Evolutionary conservation across 2,888 invertebrate genomes (phyloP), one percentile per base, ranked within the genome.

Genomic region (Cephus rjabovi): DNA sequence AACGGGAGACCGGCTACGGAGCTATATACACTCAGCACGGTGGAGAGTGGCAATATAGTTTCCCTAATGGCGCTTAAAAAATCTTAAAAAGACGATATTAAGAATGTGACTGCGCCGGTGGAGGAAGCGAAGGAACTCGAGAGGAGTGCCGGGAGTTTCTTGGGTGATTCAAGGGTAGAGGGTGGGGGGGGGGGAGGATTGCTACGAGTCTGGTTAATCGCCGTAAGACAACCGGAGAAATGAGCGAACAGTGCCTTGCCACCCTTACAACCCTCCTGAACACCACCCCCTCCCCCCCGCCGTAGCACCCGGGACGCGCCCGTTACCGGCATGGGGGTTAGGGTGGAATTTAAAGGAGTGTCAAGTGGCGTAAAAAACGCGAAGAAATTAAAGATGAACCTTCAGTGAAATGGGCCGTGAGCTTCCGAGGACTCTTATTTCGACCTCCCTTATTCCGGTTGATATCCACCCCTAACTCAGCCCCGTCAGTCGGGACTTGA

Each of bases 311-410:
- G 15, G 40, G 40, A 40, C 15, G 4, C 40, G 40, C 15, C 40
- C 68, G 78, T 73, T 73, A 75, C 76, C 75, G 34, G 35, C 56
- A 77, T 74, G 77, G 40, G 73, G 74, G 75, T 75, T 35, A 79
- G 81, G 87, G 86, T 83, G 89, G 89, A 89, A 89, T 90, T 90
- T 90, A 90, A 91, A 90, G 87, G 86, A 89, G 90, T 89, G 90
- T 88, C 88, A 87, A 88, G 89, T 87, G 85, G 84, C 84, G 83
- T 83, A 87, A 89, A 89, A 90, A 90, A 90, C 88, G 88, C 87
- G 87, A 87, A 89, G 91, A 91, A 91, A 91, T 91, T 91, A 91
- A 91, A 91, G 91, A 91, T 91, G 91, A 91, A 91, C 91, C 89
- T 90, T 89, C 86, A 87, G 89, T 85, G 90, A 90, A 91, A 91